Evolutionary conservation across 2,797 vertebrate genomes (phyloP).

Genomic region (Coreius guichenoti): DNA sequence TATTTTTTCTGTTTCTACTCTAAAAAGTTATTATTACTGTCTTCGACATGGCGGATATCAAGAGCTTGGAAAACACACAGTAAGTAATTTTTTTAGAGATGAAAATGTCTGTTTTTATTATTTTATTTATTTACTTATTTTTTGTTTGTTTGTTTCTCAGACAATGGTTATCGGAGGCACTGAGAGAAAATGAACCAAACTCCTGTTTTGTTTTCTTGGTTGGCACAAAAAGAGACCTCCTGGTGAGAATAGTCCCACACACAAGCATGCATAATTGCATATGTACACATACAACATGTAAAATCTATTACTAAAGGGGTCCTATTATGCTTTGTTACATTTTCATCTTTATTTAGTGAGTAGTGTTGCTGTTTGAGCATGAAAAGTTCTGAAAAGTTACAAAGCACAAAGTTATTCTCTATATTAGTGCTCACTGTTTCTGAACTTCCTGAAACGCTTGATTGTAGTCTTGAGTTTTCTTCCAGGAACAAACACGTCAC

Average conservation of each 20-base stretch:
- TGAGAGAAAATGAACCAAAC: slow-evolving; percentile 85
- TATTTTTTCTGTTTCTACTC: slow-evolving; percentile 39
- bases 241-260: slow-evolving; percentile 77
- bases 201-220: slow-evolving; percentile 87
- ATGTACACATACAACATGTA: not conserved
- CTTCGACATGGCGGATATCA: slow-evolving; percentile 89
- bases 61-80: slow-evolving; percentile 87
- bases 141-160: slow-evolving; percentile 67
- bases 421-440: not conserved
- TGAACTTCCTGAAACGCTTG: too few species aligned
- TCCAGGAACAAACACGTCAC: not conserved
- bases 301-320: slow-evolving; percentile 15
- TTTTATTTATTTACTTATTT: not conserved
- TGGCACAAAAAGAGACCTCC: slow-evolving; percentile 89
- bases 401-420: not conserved
- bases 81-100: slow-evolving; percentile 64
- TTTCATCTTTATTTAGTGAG: not conserved
- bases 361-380: not conserved
- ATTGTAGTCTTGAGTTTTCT: not conserved
- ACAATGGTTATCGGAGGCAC: slow-evolving; percentile 87
- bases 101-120: not conserved
- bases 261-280: slow-evolving; percentile 18
- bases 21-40: slow-evolving; percentile 86
- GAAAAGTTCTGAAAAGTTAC: not conserved
- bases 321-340: not conserved